Conservation (phyloP, 2,113 vertebrate genomes). For the Gyps fulvus region DNA sequence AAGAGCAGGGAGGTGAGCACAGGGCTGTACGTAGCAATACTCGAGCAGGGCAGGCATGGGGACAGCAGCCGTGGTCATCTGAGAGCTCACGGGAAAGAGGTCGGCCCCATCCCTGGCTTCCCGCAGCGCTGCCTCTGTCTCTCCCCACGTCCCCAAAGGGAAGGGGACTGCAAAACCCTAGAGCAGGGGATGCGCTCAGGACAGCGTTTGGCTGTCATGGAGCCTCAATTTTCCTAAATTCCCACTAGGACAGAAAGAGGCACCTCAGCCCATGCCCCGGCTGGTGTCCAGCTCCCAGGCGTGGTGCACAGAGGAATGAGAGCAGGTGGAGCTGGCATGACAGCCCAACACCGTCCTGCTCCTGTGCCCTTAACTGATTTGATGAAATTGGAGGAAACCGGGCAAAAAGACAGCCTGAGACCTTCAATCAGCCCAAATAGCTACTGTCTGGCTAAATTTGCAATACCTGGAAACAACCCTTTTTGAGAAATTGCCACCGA, state of each 20-base stretch:
- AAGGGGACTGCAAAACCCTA: not conserved
- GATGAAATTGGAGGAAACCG: not conserved
- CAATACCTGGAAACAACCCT: not conserved
- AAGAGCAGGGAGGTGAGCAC: not conserved
- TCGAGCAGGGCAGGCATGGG: not conserved
- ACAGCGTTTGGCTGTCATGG: rapidly evolving
- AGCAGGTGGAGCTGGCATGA: rapidly evolving
- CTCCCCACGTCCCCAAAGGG: not conserved
- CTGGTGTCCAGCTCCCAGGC: not conserved
- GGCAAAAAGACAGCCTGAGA: not conserved
- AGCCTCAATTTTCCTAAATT: not conserved
- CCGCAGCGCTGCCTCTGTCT: not conserved
- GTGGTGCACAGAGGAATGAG: not conserved
- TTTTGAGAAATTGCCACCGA: not conserved
- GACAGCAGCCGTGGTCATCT: not conserved
- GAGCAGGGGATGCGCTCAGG: not conserved
- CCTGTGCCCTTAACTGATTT: not conserved
- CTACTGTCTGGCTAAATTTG: not conserved
- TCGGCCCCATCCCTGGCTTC: not conserved
- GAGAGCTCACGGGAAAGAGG: not conserved
- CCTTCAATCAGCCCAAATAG: not conserved
- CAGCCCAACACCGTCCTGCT: not conserved
- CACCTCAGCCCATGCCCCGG: not conserved
- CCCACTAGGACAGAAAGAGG: not conserved
- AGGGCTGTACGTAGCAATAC: not conserved